Base-by-base conservation (phyloP, 2,113 vertebrate genomes). In the Poecile atricapillus region DNA sequence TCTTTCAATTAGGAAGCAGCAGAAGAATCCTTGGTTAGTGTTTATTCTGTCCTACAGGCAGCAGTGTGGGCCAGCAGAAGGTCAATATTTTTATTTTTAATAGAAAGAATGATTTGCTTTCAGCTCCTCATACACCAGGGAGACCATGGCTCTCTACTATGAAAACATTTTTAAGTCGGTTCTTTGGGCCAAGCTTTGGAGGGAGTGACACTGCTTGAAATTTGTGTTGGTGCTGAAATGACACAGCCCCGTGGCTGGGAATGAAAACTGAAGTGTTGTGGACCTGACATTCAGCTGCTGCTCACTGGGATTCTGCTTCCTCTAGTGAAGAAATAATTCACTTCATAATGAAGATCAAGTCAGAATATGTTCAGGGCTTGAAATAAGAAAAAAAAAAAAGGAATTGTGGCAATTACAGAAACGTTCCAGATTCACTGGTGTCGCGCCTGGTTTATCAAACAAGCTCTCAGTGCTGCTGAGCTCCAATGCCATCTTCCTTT, bases 401-500 rank as follows among this genome's bases (percentile, higher is more conserved):
- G n/a, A 33, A 55, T 75, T 10, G 60, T 81, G 82, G 56, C 79
- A 60, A 30, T 62, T 74, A 65, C 46, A 49, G 13, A 62, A 78
- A 82, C 11, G 7, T 53, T 43, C 56, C 20, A 15, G 80, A 59
- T 28, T 23, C 31, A 28, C 53, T 31, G 43, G 18, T 33, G 69
- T 71, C n/a, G 7, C 10, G 65, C 11, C 76, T 88, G 47, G 41
- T 65, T 86, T 67, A 86, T 74, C 75, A 81, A 65, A 39, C 68
- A 15, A 70, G 11, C 83, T 58, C 87, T 25, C 4, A 0, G 64
- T 28, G 82, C 75, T 41, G 75, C 69, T 23, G 13, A 55, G 89
- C 84, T 91, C 83, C 49, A 87, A 37, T 97, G 97, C 60, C 94
- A 86, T 97, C 97, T 95, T 93, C 47, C 67, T 86, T 97, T 94